Percentiles rank a stretch among this genome's conserved stretches.
These are phyloP conservation scores for Parapristionchus giblindavisi DNA, from an alignment of 2,888 invertebrate genomes.

Conservation along the genomic window DNA sequence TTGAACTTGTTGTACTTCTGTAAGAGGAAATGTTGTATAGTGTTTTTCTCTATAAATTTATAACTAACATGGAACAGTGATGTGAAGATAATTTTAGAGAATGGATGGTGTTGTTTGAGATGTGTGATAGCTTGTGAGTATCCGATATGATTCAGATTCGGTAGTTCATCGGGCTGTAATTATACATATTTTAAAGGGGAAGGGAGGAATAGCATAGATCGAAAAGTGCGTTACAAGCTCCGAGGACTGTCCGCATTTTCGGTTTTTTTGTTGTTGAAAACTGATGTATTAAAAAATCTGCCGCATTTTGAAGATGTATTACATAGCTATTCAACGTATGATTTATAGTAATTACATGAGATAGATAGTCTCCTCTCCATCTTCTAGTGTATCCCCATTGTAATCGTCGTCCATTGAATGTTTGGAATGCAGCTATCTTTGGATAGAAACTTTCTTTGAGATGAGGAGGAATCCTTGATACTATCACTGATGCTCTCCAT, in stretches of 20 bases:
- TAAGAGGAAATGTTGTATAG: background rate
- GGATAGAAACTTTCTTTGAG: constrained; percentile 77
- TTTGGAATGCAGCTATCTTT: constrained; percentile 81
- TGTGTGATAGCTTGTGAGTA: constrained; percentile 39
- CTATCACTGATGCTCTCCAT: constrained; percentile 62
- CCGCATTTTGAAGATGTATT: no score
- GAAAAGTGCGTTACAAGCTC: no score
- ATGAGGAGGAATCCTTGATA: constrained; percentile 60
- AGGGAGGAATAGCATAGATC: background rate
- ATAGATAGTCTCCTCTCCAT: constrained; percentile 87
- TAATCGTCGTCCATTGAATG: constrained; percentile 77
- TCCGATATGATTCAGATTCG: constrained; percentile 33
- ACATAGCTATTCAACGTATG: no score
- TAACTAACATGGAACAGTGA: constrained; percentile 40
- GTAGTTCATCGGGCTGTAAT: constrained; percentile 34
- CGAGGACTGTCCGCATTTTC: no score
- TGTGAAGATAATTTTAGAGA: constrained; percentile 45
- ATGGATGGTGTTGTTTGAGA: constrained; percentile 42
- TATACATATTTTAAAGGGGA: background rate
- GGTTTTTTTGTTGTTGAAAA: no score
- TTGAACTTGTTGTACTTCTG: constrained; percentile 72
- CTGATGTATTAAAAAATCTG: no score
- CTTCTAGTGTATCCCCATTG: constrained; percentile 82
- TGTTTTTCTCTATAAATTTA: background rate
- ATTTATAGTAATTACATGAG: constrained; percentile 74